A percentile compares a stretch with the other conserved stretches of the same genome.
Evolutionary conservation across 2,113 vertebrate species (phyloP).

Genomic region (Eptesicus fuscus): DNA sequence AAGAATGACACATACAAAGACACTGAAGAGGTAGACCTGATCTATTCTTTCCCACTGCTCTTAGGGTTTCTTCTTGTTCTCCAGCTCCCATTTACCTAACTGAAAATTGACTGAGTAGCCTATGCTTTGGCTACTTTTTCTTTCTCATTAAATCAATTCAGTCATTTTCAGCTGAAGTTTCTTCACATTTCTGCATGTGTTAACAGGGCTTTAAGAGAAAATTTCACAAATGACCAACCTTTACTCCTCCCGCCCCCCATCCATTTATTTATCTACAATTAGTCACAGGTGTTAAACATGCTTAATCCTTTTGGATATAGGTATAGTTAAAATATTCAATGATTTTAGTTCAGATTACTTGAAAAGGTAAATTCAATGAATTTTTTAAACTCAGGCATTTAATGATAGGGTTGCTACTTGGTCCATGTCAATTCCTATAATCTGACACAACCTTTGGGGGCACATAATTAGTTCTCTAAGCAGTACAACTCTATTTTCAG

Average conservation of each 20-base stretch:
- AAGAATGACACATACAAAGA: not conserved
- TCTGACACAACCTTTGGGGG: not conserved
- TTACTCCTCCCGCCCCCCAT: not conserved
- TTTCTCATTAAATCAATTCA: conserved; percentile 19
- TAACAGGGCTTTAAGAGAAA: conserved; percentile 18
- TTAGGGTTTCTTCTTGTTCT: not conserved
- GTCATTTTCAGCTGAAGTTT: conserved; percentile 8
- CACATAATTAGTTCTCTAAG: not conserved
- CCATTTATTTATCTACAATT: not conserved
- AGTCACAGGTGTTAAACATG: not conserved
- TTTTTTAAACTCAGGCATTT: not conserved
- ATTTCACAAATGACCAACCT: not conserved
- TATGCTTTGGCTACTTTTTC: not conserved
- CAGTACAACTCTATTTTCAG: not conserved
- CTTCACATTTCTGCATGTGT: not conserved
- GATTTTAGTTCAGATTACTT: not conserved
- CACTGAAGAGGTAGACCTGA: not conserved
- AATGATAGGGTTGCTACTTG: not conserved
- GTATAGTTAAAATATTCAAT: not conserved
- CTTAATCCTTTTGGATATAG: not conserved
- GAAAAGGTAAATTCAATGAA: not conserved
- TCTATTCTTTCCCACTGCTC: not conserved
- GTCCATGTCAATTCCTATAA: not conserved
- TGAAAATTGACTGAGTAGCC: not conserved
- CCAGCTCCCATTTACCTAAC: not conserved